Evolutionary conservation across 2,113 vertebrate genomes (phyloP), one percentile per base, ranked within the genome.

Genomic region (Sapajus apella): DNA sequence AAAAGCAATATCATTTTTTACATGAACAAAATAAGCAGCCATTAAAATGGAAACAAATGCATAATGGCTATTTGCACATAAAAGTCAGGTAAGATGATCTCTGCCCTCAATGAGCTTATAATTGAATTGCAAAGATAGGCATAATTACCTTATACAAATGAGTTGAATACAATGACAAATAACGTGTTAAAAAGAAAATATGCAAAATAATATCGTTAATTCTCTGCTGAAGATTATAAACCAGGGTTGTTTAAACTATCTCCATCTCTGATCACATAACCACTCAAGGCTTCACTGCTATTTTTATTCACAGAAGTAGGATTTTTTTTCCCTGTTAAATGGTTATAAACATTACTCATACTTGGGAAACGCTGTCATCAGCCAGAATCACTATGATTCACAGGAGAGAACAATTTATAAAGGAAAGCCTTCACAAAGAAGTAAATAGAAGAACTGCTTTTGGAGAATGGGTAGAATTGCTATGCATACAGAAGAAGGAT

Each of bases 141-240:
- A 79, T 79, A 86, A 89, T 72, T 91, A 66, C 0, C 5, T 56
- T 50, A 61, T 18, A 16, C 18, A 96, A 91, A 61, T 16, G 61
- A 83, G 9, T 72, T 80, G 55, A n/a, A 64, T 50, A 80, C 70
- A 96, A 70, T 55, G 91, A 45, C 4, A 95, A 90, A 94, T 76
- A 40, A 92, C 89, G 64, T n/a, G 8, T 87, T 45, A 72, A 76
- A 58, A 89, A 47, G 12, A 40, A 80, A 72, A 83, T 4, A 83
- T 32, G 17, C 58, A 83, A 80, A 85, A 83, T 17, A 23, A 64
- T 27, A 58, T 20, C 47, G 20, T 27, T 87, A 85, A 80, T 76
- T 90, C 21, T 52, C 20, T 80, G 7, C 6, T 56, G n/a, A 93
- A 55, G 45, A 91, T 82, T 77, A 88, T 80, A 70, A 83, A 64